A percentile compares a stretch with the other conserved stretches of the same genome.
phyloP scores from a whole-genome alignment of 2,888 invertebrate genomes.

The Lochmaea capreae region DNA sequence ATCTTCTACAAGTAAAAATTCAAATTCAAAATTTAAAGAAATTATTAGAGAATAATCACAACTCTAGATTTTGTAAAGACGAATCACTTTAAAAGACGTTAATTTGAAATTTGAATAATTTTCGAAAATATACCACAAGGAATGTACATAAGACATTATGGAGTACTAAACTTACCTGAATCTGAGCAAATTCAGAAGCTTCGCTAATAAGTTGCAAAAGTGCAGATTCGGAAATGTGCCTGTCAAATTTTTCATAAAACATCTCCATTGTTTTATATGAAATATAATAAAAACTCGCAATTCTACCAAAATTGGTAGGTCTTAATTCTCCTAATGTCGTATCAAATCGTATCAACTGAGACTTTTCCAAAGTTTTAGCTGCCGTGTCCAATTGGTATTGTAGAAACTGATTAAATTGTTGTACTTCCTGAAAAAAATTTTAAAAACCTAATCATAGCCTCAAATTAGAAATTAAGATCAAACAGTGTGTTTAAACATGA shows the following conservation, averaged over 20 bases:
- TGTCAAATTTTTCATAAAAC: slow-evolving; percentile 85
- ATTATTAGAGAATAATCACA: no score
- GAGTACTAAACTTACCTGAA: slow-evolving; percentile 72
- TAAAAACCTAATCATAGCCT: not conserved
- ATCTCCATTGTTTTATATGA: slow-evolving; percentile 95
- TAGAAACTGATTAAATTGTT: slow-evolving; percentile 81
- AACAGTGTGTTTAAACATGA: no score
- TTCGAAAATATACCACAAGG: no score
- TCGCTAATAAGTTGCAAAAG: slow-evolving; percentile 91
- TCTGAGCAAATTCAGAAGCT: slow-evolving; percentile 94
- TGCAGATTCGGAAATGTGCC: slow-evolving; percentile 87
- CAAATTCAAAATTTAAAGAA: no score
- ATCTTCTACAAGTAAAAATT: no score
- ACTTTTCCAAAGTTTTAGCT: slow-evolving; percentile 88
- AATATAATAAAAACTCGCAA: slow-evolving; percentile 97
- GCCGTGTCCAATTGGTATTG: slow-evolving; percentile 82
- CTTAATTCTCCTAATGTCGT: slow-evolving; percentile 83
- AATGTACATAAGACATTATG: no score
- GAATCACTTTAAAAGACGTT: no score
- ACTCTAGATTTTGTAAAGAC: no score
- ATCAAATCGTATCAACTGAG: slow-evolving; percentile 94
- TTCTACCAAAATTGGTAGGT: slow-evolving; percentile 90
- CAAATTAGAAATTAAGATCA: no score
- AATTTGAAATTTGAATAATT: no score
- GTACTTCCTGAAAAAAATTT: slow-evolving; percentile 72